Base-by-base conservation (phyloP, 2,797 vertebrate species). In the Peromyscus attwateri region DNA sequence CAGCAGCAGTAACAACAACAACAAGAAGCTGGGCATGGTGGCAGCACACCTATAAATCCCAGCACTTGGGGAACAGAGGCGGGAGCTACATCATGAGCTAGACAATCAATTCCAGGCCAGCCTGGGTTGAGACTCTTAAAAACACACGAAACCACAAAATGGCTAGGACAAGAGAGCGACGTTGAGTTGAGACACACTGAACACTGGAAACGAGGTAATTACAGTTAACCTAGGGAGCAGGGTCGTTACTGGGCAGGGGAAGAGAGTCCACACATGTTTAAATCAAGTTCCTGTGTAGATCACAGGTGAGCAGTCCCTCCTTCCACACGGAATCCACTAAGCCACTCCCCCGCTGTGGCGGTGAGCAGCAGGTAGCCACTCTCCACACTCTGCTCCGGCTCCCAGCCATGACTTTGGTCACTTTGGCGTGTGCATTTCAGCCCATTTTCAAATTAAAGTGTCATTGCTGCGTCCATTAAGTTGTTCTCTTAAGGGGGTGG, bases 401-500 rank as follows among this genome's bases (percentile, higher is more conserved):
- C 43, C 29, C 11, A 89, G 40, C 31, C 52, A 57, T 21, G 49
- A 12, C 29, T n/a, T n/a, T n/a, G 4, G 43, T 34, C 52, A 76
- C 92, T 87, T 57, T 84, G 68, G 49, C 77, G 37, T 81, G 43
- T 79, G 4, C 89, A 49, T 79, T 88, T n/a, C 34, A 64, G 79
- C 71, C 21, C 68, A 60, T 84, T 89, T 94, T 89, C 55, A 62
- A 95, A 76, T 79, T 90, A 83, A 89, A 87, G 49, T 77, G 92
- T 93, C 34, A 21, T 88, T 75, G 23, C 34, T 37, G 40, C 64
- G 80, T 29, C 31, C 81, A 34, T 70, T 62, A 68, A 81, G 27
- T 87, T 93, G 46, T 73, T 85, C 57, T 40, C n/a, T 84, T 87
- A 83, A 89, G 57, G 8, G 19, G n/a, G 8, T 37, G 9, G 76